phyloP scores from a whole-genome alignment of 2,113 vertebrate genomes.

The Sus scrofa region T2T-Sscrofa CM000814.6:125401001-125401500 shows the following conservation, averaged over 20 bases:
- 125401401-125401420: too few species aligned
- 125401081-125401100: neutral
- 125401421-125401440: too few species aligned
- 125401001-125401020: neutral
- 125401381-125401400: too few species aligned
- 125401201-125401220: neutral
- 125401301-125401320: too few species aligned
- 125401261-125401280: rapidly evolving
- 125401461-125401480: too few species aligned
- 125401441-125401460: too few species aligned
- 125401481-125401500: too few species aligned
- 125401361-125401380: too few species aligned
- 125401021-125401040: neutral
- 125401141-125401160: neutral
- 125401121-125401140: too few species aligned
- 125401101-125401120: constrained; percentile 11
- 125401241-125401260: too few species aligned
- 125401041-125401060: neutral
- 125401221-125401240: neutral
- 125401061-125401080: neutral
- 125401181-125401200: neutral
- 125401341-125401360: too few species aligned
- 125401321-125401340: too few species aligned
- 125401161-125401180: neutral
- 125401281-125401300: rapidly evolving